Evolutionary conservation across 2,888 invertebrate species (phyloP).

Genomic region (Torymus texanus): DNA sequence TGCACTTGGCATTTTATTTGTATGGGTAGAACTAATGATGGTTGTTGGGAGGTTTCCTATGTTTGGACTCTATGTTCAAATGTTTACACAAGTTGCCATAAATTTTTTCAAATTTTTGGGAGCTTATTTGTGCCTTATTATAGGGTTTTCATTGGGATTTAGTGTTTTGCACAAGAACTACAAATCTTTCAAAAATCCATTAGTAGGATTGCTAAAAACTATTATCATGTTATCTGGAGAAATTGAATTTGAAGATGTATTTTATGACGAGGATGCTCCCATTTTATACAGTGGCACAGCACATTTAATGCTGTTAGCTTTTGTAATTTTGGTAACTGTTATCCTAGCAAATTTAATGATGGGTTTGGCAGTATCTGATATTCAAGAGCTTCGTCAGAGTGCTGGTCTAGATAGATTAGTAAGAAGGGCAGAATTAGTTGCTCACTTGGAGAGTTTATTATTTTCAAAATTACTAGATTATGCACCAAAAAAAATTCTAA

Average conservation of each 20-base stretch:
- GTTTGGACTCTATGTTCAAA: constrained; percentile 90
- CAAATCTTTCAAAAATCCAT: constrained; percentile 81
- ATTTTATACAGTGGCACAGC: constrained; percentile 84
- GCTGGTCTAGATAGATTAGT: constrained; percentile 88
- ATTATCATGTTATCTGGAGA: constrained; percentile 94
- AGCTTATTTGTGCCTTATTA: constrained; percentile 87
- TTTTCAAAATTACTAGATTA: constrained; percentile 85
- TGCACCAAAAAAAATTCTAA: constrained; percentile 80
- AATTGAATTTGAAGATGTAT: constrained; percentile 89
- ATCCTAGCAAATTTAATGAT: constrained; percentile 89
- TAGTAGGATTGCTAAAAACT: constrained; percentile 83
- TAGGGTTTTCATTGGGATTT: constrained; percentile 88
- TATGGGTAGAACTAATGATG: constrained; percentile 91
- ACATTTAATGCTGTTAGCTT: constrained; percentile 85
- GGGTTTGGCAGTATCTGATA: constrained; percentile 90
- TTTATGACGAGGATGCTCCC: constrained; percentile 77
- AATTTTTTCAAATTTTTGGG: constrained; percentile 89
- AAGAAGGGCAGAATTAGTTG: constrained; percentile 88
- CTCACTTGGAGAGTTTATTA: constrained; percentile 88
- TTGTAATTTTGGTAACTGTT: constrained; percentile 87
- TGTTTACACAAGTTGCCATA: constrained; percentile 88
- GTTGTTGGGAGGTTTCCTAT: constrained; percentile 90
- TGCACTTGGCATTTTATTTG: constrained; percentile 85
- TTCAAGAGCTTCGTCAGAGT: constrained; percentile 86
- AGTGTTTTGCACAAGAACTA: constrained; percentile 88